Conservation (phyloP, 2,113 vertebrate species). For the Machaerirhynchus nigripectus region DNA sequence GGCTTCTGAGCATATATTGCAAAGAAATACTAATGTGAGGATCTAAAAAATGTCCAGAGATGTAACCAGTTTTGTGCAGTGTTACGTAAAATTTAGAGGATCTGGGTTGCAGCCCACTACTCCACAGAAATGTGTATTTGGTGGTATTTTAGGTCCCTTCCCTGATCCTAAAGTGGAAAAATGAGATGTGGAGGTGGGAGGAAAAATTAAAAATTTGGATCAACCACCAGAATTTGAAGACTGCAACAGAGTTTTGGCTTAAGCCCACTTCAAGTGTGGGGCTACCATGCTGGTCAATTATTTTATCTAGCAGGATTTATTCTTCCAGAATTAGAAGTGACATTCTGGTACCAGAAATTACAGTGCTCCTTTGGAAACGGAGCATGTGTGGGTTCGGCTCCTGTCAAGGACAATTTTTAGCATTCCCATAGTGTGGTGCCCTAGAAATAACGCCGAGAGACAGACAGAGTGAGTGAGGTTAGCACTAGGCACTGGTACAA, state of each 20-base stretch:
- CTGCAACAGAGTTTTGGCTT: neutral
- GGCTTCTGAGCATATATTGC: neutral
- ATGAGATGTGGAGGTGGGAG: neutral
- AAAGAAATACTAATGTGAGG: neutral
- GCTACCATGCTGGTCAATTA: neutral
- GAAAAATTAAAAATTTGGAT: neutral
- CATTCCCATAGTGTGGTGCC: constrained; percentile 25
- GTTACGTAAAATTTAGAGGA: neutral
- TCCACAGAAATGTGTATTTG: neutral
- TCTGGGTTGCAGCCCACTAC: neutral
- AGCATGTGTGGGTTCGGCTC: constrained; percentile 37
- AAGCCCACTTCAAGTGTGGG: neutral
- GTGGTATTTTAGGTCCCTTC: constrained; percentile 1
- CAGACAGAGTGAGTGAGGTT: constrained; percentile 16
- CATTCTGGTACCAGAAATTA: neutral
- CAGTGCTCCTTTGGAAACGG: neutral
- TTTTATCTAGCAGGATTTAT: neutral
- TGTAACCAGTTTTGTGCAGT: neutral
- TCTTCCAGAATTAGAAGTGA: neutral
- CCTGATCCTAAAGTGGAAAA: neutral
- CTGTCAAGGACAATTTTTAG: constrained; percentile 56
- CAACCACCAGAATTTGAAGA: neutral
- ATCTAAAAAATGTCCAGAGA: neutral
- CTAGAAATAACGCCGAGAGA: constrained; percentile 28
- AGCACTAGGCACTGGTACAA: constrained; percentile 6